A percentile compares a stretch with the other conserved stretches of the same genome.
phyloP scores from a whole-genome alignment of 2,888 invertebrate genomes.

The Acrobasis suavella region DNA sequence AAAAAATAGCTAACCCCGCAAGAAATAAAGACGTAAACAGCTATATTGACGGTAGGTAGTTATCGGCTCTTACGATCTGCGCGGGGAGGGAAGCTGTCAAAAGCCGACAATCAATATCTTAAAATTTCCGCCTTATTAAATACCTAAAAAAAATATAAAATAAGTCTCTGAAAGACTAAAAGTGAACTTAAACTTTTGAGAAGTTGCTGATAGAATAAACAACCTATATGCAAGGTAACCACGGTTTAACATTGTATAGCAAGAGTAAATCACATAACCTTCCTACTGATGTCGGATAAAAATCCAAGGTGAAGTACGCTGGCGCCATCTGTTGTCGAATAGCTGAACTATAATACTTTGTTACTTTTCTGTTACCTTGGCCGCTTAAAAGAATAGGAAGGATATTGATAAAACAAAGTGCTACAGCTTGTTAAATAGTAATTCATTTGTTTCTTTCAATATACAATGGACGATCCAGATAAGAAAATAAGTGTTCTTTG shows the following conservation, averaged over 20 bases:
- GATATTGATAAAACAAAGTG: slow-evolving; percentile 47
- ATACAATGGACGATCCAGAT: slow-evolving; percentile 67
- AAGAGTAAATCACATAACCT: slow-evolving; percentile 12
- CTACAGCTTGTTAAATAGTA: slow-evolving; percentile 8
- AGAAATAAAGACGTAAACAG: too few species aligned
- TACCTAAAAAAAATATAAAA: too few species aligned
- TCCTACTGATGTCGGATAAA: slow-evolving; percentile 14
- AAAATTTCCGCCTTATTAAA: too few species aligned
- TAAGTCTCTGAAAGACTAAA: too few species aligned
- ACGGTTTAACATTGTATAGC: slow-evolving; percentile 2
- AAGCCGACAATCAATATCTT: too few species aligned
- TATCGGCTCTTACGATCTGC: too few species aligned
- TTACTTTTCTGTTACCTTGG: slow-evolving; percentile 17
- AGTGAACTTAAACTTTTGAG: too few species aligned
- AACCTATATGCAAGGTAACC: neutral
- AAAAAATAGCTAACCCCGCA: too few species aligned
- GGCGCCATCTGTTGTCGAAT: slow-evolving; percentile 57
- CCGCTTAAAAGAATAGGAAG: slow-evolving; percentile 30
- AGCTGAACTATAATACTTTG: slow-evolving; percentile 39
- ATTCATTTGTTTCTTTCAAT: neutral
- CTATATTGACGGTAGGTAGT: too few species aligned
- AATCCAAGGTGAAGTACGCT: slow-evolving; percentile 17
- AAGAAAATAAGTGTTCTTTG: slow-evolving; percentile 82
- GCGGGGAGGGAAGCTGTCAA: too few species aligned
- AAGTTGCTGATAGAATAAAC: neutral